Evolutionary conservation across 2,113 vertebrate genomes (phyloP), one percentile per base, ranked within the genome.

Genomic region (Spilogale gracilis): DNA sequence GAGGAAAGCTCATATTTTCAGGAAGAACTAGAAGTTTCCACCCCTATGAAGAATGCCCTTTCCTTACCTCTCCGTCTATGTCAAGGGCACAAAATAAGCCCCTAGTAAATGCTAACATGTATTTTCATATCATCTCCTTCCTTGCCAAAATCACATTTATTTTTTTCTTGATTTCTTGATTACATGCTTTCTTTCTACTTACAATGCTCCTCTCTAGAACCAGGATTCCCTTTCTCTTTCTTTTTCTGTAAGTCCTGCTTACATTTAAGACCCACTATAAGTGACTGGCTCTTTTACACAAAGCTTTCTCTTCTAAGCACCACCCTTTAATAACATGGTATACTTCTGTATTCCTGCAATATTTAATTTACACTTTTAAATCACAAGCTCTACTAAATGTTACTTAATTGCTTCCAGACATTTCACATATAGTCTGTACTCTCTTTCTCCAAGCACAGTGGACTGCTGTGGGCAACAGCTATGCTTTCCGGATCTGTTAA

Each of bases 291-390:
- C 79, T 65, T n/a, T 38, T 32, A 11, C 21, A 16, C 13, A 4
- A 45, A 69, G 6, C 43, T 48, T 88, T n/a, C 10, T 54, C 9
- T 54, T 32, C 56, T 4, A 84, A 58, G 32, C 16, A 25, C 23
- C 6, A 74, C 25, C 12, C 0, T 48, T 83, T 23, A 56, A 20
- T 6, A 67, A 60, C 4, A 32, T 13, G 48, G 32, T 17, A 8
- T 12, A 54, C 30, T 61, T 54, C 25, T 83, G 14, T 91, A 60
- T n/a, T 63, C 48, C 54, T 71, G 0, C 50, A 65, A 43, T 32
- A 88, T 50, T 94, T 93, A 67, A 58, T 43, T 94, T 76, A 50
- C 50, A 7, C 71, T 91, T 94, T 89, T 78, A 43, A 92, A 50
- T 67, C 32, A 78, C 32, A 81, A 89, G 21, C 6, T 67, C 8